A percentile compares a stretch with the other conserved stretches of the same genome.
phyloP scores from a whole-genome alignment of 2,113 vertebrate genomes.

The Strigops habroptila region DNA sequence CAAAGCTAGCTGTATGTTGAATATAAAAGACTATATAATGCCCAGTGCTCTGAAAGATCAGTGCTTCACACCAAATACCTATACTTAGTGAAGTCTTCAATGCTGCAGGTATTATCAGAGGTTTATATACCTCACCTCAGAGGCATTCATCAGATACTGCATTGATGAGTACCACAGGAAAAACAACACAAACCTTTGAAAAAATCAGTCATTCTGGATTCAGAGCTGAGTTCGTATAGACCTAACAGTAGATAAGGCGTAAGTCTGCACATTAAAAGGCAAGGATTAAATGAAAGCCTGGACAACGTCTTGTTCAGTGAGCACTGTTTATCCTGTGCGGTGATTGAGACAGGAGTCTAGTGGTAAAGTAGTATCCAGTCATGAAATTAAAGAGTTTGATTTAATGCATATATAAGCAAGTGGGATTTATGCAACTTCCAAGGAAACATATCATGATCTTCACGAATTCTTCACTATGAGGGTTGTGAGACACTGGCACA shows the following conservation, averaged over 20 bases:
- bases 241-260: not conserved
- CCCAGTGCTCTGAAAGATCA: not conserved
- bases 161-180: not conserved
- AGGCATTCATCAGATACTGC: not conserved
- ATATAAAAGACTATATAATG: not conserved
- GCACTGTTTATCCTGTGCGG: not conserved
- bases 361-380: not conserved
- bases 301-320: not conserved
- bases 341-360: not conserved
- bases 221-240: not conserved
- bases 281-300: conserved; percentile 17
- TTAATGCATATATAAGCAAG: not conserved
- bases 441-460: not conserved
- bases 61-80: not conserved
- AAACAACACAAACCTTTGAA: not conserved
- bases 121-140: not conserved
- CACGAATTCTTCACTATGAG: not conserved
- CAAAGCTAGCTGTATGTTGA: not conserved
- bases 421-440: not conserved
- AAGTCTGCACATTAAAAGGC: not conserved
- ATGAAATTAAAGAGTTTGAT: not conserved
- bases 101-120: not conserved
- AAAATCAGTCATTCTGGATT: not conserved
- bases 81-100: not conserved
- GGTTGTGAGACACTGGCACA: not conserved